A percentile compares a stretch with the other conserved stretches of the same genome.
Evolutionary conservation across 1,140 invertebrate species (phyloP).

Genomic region (Protaetia brevitarsis): DNA sequence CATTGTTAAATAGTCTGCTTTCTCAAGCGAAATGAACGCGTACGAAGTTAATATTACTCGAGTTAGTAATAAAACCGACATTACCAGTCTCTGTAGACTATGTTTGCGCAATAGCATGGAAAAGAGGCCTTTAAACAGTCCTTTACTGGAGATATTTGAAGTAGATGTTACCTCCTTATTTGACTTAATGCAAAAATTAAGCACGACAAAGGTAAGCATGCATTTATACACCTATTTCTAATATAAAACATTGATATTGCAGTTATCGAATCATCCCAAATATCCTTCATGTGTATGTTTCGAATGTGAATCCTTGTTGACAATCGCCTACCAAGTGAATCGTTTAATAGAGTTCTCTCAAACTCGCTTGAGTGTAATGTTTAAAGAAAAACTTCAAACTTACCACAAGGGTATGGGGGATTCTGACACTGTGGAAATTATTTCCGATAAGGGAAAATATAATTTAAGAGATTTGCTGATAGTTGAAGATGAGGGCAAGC

Average conservation of each 20-base stretch:
- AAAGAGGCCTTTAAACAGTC: constrained; percentile 9
- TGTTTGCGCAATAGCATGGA: constrained; percentile 29
- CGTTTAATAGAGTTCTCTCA: constrained; percentile 25
- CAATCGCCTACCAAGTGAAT: constrained; percentile 30
- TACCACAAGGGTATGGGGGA: not conserved
- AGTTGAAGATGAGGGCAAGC: constrained; percentile 28
- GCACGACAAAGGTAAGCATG: constrained; percentile 15
- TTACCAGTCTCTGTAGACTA: constrained; percentile 27
- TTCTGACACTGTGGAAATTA: constrained; percentile 29
- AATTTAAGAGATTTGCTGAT: constrained; percentile 33
- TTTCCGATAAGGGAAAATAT: constrained; percentile 27
- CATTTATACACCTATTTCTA: not conserved
- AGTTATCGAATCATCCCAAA: constrained; percentile 16
- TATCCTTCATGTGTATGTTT: constrained; percentile 32
- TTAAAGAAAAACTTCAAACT: constrained; percentile 8
- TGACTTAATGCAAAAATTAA: constrained; percentile 27
- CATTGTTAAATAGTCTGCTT: too few relatives aligned
- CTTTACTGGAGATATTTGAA: not conserved
- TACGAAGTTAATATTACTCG: too few relatives aligned
- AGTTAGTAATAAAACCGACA: not conserved
- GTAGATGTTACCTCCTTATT: not conserved
- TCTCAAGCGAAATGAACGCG: too few relatives aligned
- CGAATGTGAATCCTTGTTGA: constrained; percentile 30
- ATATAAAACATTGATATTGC: not conserved
- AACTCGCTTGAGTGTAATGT: not conserved